A percentile compares a stretch with the other conserved stretches of the same genome.
These are phyloP conservation scores for Halcyon senegalensis DNA, from an alignment of 2,113 vertebrate species.

Conservation along the genomic window DNA sequence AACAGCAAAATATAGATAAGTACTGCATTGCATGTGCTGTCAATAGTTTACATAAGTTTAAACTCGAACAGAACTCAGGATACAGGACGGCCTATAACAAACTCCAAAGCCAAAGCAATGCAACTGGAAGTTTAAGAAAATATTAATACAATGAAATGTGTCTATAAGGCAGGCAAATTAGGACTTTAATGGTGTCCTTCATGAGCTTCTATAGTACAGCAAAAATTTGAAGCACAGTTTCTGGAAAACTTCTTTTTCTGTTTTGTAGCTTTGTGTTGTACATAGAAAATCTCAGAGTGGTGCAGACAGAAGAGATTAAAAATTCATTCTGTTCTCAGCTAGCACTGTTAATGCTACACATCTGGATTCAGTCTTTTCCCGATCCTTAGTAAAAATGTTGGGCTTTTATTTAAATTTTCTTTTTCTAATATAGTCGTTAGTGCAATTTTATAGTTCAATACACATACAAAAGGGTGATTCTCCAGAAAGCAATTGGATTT, in stretches of 20 bases:
- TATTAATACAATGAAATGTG: constrained; percentile 64
- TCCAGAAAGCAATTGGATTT: constrained; percentile 17
- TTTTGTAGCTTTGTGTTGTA: constrained; percentile 48
- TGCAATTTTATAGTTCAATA: constrained; percentile 38
- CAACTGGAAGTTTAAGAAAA: constrained; percentile 66
- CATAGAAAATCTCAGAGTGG: constrained; percentile 39
- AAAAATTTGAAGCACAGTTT: constrained; percentile 31
- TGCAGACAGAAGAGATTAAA: constrained; percentile 36
- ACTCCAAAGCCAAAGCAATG: constrained; percentile 76
- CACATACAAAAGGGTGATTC: constrained; percentile 9
- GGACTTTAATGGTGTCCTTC: constrained; percentile 46
- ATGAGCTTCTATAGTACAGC: constrained; percentile 70
- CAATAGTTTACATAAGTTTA: constrained; percentile 68
- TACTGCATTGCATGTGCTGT: constrained; percentile 72
- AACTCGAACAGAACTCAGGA: constrained; percentile 70
- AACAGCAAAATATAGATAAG: constrained; percentile 71
- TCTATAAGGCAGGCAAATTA: constrained; percentile 64
- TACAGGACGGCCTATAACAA: constrained; percentile 72
- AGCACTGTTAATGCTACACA: constrained; percentile 7
- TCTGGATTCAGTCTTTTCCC: not conserved
- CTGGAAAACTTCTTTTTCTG: constrained; percentile 48
- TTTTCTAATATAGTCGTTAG: constrained; percentile 30
- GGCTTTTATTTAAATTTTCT: constrained; percentile 1
- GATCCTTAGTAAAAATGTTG: constrained; percentile 27
- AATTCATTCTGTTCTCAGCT: constrained; percentile 9